Evolutionary conservation across 2,888 invertebrate genomes (phyloP).

Genomic region (Chrysolina americana): DNA sequence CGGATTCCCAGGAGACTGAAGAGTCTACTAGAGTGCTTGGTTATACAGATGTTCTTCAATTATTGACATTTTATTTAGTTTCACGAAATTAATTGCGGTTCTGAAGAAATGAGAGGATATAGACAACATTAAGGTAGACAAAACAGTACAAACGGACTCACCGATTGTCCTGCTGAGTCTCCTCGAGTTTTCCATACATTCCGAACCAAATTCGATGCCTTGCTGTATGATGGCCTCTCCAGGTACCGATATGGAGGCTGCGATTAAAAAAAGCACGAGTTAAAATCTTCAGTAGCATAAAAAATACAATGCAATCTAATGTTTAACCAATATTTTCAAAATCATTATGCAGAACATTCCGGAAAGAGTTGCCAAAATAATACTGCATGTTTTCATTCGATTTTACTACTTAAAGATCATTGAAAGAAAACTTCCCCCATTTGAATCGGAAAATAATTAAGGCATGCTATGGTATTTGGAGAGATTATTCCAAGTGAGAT

Average conservation of each 20-base stretch:
- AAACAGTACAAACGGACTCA: constrained; percentile 50
- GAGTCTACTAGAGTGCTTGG: too few species aligned
- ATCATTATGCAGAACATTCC: neutral
- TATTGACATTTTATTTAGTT: too few species aligned
- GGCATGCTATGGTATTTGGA: too few species aligned
- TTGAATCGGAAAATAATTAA: too few species aligned
- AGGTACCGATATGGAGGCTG: constrained; percentile 58
- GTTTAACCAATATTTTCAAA: neutral
- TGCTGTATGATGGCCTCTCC: constrained; percentile 68
- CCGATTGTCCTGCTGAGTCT: constrained; percentile 65
- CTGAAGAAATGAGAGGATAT: too few species aligned
- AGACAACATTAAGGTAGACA: neutral
- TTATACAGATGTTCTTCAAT: too few species aligned
- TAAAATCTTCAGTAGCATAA: neutral
- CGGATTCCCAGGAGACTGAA: too few species aligned
- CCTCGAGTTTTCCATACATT: constrained; percentile 73
- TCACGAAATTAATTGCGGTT: neutral
- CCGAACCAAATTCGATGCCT: constrained; percentile 78
- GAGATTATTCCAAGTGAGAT: too few species aligned
- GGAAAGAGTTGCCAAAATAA: too few species aligned
- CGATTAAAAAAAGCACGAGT: constrained; percentile 39
- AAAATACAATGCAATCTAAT: neutral
- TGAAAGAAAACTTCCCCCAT: too few species aligned
- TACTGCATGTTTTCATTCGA: too few species aligned
- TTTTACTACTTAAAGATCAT: too few species aligned